Evolutionary conservation across 2,888 invertebrate species (phyloP).

Genomic region (Heteropelma amictum): DNA sequence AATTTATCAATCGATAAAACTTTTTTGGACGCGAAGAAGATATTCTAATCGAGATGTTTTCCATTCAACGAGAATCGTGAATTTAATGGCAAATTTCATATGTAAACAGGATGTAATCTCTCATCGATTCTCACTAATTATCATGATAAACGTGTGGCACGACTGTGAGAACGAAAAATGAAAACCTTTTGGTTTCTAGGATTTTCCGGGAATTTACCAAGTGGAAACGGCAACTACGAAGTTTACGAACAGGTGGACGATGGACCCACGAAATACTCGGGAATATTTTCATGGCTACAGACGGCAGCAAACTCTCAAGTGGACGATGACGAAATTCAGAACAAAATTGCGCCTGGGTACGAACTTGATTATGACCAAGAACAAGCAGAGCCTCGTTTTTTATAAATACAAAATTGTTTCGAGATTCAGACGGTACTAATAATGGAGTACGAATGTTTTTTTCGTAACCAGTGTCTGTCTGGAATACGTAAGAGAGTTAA

Average conservation of each 20-base stretch:
- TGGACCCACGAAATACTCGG: constrained; percentile 14
- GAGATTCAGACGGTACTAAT: constrained; percentile 10
- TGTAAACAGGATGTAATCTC: too few relatives aligned
- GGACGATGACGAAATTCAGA: constrained; percentile 46
- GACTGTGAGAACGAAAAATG: not conserved
- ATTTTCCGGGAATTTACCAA: constrained; percentile 7
- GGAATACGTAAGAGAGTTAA: constrained; percentile 16
- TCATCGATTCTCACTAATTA: too few relatives aligned
- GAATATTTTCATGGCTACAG: constrained; percentile 53
- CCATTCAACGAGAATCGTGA: too few relatives aligned
- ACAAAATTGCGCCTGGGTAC: constrained; percentile 57
- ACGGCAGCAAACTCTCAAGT: constrained; percentile 2
- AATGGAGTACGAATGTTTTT: constrained; percentile 26
- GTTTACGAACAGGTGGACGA: constrained; percentile 69
- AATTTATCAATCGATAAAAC: not conserved
- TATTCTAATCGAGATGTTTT: too few relatives aligned
- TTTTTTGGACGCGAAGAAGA: too few relatives aligned
- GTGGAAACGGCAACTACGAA: constrained; percentile 61
- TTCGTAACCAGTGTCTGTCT: constrained; percentile 30
- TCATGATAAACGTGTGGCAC: not conserved
- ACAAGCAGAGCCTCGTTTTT: constrained; percentile 7
- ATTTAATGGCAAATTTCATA: too few relatives aligned
- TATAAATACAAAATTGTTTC: not conserved
- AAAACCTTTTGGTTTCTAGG: constrained; percentile 4
- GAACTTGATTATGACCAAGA: constrained; percentile 3